A percentile compares a stretch with the other conserved stretches of the same genome.
These are phyloP conservation scores for Sisor rabdophorus DNA, from an alignment of 2,113 vertebrate species.

Conservation along the genomic window DNA sequence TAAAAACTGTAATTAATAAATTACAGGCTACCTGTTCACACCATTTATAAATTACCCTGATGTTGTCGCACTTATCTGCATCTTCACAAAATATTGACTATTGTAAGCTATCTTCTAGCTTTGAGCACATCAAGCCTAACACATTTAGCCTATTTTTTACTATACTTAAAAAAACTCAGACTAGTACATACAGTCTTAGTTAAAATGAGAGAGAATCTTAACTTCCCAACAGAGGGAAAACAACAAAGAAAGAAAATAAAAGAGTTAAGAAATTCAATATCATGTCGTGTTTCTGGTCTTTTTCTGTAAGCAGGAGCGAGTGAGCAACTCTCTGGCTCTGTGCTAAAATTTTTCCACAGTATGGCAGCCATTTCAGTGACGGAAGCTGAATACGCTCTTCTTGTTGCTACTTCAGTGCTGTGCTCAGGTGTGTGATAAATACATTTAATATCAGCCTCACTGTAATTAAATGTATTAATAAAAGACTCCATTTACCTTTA, in stretches of 20 bases:
- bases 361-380: conserved; percentile 81
- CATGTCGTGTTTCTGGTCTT: not conserved
- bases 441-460: not conserved
- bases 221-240: not conserved
- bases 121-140: too few species aligned
- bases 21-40: not conserved
- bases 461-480: not conserved
- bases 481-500: not conserved
- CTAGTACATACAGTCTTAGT: not conserved
- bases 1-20: too few species aligned
- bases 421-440: conserved; percentile 79
- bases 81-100: not conserved
- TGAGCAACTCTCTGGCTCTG: conserved; percentile 79
- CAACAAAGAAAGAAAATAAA: too few species aligned
- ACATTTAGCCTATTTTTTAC: not conserved
- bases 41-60: not conserved
- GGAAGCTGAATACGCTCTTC: conserved; percentile 84
- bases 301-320: conserved; percentile 65
- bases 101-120: not conserved
- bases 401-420: conserved; percentile 82
- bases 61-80: not conserved
- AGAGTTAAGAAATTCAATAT: not conserved
- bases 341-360: conserved; percentile 89
- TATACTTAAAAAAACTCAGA: not conserved
- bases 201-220: not conserved